These are phyloP conservation scores for Galbula dea DNA, from an alignment of 2,113 vertebrate species.

Conservation along the genomic window DNA sequence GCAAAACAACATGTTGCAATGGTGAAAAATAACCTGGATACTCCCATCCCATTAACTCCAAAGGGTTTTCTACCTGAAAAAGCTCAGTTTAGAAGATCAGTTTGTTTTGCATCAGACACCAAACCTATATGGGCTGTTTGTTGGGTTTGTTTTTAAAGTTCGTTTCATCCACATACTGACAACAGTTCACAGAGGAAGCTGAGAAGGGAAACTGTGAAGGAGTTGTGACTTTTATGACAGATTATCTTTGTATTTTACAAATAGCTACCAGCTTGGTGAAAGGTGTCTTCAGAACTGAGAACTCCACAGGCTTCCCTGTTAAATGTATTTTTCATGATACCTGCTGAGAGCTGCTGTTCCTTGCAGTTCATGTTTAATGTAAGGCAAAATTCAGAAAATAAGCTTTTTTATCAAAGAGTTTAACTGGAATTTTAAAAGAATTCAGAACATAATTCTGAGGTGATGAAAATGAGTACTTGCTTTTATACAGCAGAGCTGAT, in stretches of 20 bases:
- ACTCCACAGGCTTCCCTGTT: not conserved
- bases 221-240: not conserved
- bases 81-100: not conserved
- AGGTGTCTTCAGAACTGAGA: not conserved
- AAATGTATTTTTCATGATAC: not conserved
- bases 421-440: not conserved
- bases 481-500: not conserved
- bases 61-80: not conserved
- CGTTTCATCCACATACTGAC: not conserved
- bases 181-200: not conserved
- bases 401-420: not conserved
- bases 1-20: slow-evolving; percentile 38
- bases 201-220: not conserved
- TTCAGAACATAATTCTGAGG: not conserved
- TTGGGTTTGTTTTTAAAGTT: not conserved
- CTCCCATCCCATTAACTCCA: not conserved
- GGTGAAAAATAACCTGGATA: not conserved
- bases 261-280: not conserved
- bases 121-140: not conserved
- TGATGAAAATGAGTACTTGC: not conserved
- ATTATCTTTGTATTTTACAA: not conserved
- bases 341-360: not conserved
- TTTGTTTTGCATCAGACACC: not conserved
- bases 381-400: not conserved
- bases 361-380: not conserved